Percentiles rank a stretch among this genome's conserved stretches.
These are phyloP conservation scores for Pelobates fuscus DNA, from an alignment of 2,113 vertebrate species.

Conservation along the genomic window DNA sequence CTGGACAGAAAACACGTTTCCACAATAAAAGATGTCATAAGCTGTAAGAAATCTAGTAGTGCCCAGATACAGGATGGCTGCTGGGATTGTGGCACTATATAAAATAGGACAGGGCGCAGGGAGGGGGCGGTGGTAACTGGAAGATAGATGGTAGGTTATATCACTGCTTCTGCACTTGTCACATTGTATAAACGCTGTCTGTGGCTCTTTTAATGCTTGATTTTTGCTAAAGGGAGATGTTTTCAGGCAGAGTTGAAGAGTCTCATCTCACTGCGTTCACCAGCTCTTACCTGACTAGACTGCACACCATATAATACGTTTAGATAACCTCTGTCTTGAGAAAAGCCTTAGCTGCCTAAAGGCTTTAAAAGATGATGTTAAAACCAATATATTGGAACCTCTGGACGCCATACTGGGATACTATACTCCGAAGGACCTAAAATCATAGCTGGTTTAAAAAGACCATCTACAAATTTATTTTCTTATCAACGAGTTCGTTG, in stretches of 20 bases:
- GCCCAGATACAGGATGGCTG: neutral
- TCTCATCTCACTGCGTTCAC: conserved; percentile 3
- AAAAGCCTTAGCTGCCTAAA: conserved; percentile 9
- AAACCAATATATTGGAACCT: conserved; percentile 4
- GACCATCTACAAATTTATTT: no score
- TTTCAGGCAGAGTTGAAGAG: neutral
- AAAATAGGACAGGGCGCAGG: neutral
- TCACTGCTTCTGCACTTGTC: conserved; percentile 21
- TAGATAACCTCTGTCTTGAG: conserved; percentile 20
- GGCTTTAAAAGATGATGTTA: neutral
- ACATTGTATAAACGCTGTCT: conserved; percentile 28
- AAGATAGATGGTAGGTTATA: conserved; percentile 15
- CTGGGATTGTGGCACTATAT: neutral
- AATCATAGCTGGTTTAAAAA: no score
- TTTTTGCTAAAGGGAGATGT: conserved; percentile 27
- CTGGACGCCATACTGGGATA: neutral
- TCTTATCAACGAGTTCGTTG: no score
- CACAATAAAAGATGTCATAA: neutral
- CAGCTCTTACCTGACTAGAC: conserved; percentile 15
- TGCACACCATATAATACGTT: conserved; percentile 24
- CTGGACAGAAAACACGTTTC: neutral
- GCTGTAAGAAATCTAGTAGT: neutral
- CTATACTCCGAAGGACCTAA: neutral
- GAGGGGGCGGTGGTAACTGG: neutral
- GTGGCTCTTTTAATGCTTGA: conserved; percentile 1